Evolutionary conservation across 2,113 vertebrate species (phyloP).

Genomic region (Sturnus vulgaris): DNA sequence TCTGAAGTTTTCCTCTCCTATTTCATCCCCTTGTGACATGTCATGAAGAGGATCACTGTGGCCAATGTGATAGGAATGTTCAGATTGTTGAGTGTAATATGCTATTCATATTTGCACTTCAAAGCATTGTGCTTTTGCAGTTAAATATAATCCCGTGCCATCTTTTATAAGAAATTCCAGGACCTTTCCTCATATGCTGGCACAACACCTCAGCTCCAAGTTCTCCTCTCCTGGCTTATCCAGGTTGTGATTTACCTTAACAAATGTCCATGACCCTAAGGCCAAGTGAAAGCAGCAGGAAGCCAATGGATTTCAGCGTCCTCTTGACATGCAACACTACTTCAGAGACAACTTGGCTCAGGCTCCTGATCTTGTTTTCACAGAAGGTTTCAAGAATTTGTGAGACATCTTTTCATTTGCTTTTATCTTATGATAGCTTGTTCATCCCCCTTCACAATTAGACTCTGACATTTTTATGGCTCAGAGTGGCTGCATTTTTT

Average conservation of each 20-base stretch:
- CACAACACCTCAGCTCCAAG: background rate
- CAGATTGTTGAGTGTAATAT: background rate
- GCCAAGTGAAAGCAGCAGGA: background rate
- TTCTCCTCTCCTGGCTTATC: background rate
- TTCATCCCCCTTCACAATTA: constrained; percentile 1
- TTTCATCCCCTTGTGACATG: background rate
- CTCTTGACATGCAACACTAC: background rate
- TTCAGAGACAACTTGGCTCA: background rate
- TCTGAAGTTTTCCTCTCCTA: background rate
- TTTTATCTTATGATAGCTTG: constrained; percentile 37
- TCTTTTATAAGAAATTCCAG: background rate
- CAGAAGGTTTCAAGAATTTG: background rate
- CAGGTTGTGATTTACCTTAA: background rate
- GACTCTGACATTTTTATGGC: constrained; percentile 14
- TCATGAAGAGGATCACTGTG: background rate
- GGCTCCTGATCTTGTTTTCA: constrained; percentile 24
- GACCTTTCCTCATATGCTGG: background rate
- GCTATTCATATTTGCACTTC: background rate
- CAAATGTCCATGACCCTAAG: background rate
- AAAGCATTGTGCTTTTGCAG: background rate
- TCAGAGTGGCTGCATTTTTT: background rate
- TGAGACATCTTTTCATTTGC: background rate
- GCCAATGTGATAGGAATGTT: background rate
- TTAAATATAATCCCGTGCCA: background rate
- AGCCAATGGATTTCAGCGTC: background rate